Percentiles rank a stretch among this genome's conserved stretches.
Evolutionary conservation across 2,113 vertebrate species (phyloP).

Genomic region (Rhineura floridana): DNA sequence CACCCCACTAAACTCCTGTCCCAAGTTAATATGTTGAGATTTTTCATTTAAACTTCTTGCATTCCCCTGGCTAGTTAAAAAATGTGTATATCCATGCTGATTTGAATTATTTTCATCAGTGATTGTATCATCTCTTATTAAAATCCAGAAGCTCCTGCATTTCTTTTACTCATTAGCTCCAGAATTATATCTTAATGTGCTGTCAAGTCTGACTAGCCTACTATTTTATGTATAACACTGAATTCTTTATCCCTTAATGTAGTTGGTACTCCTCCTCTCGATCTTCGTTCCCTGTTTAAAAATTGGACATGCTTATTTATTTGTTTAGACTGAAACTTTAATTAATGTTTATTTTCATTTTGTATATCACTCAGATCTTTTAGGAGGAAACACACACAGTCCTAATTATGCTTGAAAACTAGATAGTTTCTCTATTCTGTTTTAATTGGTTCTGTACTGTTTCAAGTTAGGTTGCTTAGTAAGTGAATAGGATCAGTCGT

Average conservation of each 20-base stretch:
- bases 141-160: conserved; percentile 14
- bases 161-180: conserved; percentile 11
- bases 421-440: not conserved
- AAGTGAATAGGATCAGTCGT: not conserved
- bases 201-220: not conserved
- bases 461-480: not conserved
- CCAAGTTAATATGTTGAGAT: conserved; percentile 42
- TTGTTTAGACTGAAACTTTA: not conserved
- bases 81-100: conserved; percentile 42
- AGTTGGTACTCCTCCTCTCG: not conserved
- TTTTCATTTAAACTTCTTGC: conserved; percentile 59
- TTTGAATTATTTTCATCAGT: conserved; percentile 51
- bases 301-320: not conserved
- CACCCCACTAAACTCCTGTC: conserved; percentile 22
- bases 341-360: not conserved
- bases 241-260: not conserved
- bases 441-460: not conserved
- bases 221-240: not conserved
- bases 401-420: not conserved
- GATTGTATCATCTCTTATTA: conserved; percentile 36
- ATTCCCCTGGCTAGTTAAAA: conserved; percentile 46
- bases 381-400: not conserved
- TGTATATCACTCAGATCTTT: not conserved
- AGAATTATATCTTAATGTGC: conserved; percentile 2
- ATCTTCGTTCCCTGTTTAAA: not conserved